These are phyloP conservation scores for Cantharis rufa DNA, from an alignment of 2,888 invertebrate genomes.

Conservation along the genomic window DNA sequence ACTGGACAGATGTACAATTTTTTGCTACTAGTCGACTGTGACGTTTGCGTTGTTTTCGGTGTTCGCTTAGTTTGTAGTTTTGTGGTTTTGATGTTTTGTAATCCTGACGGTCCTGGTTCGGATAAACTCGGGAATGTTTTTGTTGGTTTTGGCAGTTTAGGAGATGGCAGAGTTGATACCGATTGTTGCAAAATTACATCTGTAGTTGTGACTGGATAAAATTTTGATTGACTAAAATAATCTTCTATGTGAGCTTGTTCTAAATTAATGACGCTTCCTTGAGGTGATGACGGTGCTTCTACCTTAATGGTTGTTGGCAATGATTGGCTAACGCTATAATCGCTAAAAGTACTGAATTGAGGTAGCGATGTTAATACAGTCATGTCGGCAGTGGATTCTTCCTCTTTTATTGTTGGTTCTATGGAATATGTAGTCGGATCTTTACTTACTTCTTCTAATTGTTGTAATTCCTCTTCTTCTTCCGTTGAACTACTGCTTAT, in stretches of 20 bases:
- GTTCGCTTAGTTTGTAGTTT: slow-evolving; percentile 40
- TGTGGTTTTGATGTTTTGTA: slow-evolving; percentile 44
- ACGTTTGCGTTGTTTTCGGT: slow-evolving; percentile 38
- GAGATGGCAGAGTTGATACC: slow-evolving; percentile 31
- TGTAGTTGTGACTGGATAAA: slow-evolving; percentile 35
- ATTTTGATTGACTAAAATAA: slow-evolving; percentile 48
- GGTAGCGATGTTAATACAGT: slow-evolving; percentile 35
- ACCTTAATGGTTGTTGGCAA: slow-evolving; percentile 21
- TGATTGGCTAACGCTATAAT: slow-evolving; percentile 23
- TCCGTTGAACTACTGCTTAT: slow-evolving; percentile 36
- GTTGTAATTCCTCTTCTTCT: slow-evolving; percentile 35
- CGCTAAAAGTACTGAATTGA: slow-evolving; percentile 27
- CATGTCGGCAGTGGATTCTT: slow-evolving; percentile 32
- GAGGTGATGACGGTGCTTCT: slow-evolving; percentile 32
- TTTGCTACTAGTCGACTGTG: slow-evolving; percentile 38
- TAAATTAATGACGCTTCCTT: slow-evolving; percentile 38
- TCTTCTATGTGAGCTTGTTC: slow-evolving; percentile 50
- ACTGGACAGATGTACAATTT: slow-evolving; percentile 54
- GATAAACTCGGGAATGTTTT: slow-evolving; percentile 44
- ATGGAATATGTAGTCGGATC: slow-evolving; percentile 22
- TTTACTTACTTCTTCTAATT: slow-evolving; percentile 31
- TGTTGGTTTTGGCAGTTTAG: slow-evolving; percentile 36
- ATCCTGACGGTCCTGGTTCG: slow-evolving; percentile 52
- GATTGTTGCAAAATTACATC: slow-evolving; percentile 37
- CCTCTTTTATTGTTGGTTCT: slow-evolving; percentile 13